Percentiles rank a stretch among this genome's conserved stretches.
These are phyloP conservation scores for Tenrec ecaudatus DNA, from an alignment of 2,113 vertebrate genomes.

Conservation along the genomic window DNA sequence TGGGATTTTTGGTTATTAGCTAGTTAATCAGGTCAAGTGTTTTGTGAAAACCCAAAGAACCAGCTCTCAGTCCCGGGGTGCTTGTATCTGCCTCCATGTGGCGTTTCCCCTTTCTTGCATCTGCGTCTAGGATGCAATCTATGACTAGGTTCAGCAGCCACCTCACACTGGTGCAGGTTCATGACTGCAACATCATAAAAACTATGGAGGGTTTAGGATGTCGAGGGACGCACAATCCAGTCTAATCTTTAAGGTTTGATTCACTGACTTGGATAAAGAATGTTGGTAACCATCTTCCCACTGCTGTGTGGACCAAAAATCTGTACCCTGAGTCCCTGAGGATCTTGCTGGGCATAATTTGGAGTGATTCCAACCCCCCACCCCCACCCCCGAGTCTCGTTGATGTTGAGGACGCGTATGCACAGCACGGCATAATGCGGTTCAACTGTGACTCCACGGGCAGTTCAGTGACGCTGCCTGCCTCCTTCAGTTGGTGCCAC, in stretches of 20 bases:
- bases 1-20: background rate
- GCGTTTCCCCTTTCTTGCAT: too few relatives aligned
- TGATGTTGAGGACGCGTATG: background rate
- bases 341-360: background rate
- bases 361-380: background rate
- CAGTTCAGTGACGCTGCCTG: background rate
- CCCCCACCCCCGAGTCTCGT: background rate
- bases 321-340: background rate
- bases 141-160: background rate
- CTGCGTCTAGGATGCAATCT: too few relatives aligned
- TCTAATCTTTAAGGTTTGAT: background rate
- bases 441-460: background rate
- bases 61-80: background rate
- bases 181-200: background rate
- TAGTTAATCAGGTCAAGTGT: background rate
- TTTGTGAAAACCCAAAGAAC: background rate
- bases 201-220: background rate
- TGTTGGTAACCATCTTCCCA: background rate
- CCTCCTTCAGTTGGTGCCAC: background rate
- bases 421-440: background rate
- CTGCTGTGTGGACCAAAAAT: background rate
- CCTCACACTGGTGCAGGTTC: background rate
- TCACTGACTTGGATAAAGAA: background rate
- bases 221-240: background rate
- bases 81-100: background rate